These are phyloP conservation scores for Alouatta palliata DNA, from an alignment of 2,113 vertebrate species.

Conservation along the genomic window DNA sequence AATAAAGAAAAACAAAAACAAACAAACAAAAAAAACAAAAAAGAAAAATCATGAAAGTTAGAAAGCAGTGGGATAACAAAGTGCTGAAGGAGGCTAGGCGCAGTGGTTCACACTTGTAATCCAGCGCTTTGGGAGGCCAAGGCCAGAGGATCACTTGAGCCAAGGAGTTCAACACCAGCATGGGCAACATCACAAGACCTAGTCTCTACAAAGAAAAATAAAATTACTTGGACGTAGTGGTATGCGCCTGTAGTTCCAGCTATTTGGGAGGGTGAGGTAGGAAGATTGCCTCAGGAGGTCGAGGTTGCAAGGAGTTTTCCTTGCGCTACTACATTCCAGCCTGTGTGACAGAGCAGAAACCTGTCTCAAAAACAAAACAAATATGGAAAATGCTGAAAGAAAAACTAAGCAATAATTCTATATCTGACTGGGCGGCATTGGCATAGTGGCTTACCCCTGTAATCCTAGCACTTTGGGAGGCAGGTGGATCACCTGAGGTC, in stretches of 20 bases:
- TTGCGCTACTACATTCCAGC: background rate
- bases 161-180: background rate
- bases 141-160: background rate
- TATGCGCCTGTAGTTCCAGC: background rate
- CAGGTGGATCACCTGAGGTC: too few relatives aligned
- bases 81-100: background rate
- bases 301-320: background rate
- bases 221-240: background rate
- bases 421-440: too few relatives aligned
- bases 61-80: too few relatives aligned
- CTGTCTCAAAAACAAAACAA: background rate
- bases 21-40: too few relatives aligned
- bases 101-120: background rate
- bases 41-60: background rate
- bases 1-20: too few relatives aligned
- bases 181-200: background rate
- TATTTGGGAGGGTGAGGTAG: background rate
- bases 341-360: background rate
- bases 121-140: background rate
- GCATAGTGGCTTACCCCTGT: too few relatives aligned
- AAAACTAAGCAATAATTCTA: too few relatives aligned
- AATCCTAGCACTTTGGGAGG: too few relatives aligned
- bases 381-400: too few relatives aligned
- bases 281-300: background rate
- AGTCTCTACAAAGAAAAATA: background rate